These are phyloP conservation scores for Polyodon spathula DNA, from an alignment of 2,113 vertebrate genomes.

Conservation along the genomic window DNA sequence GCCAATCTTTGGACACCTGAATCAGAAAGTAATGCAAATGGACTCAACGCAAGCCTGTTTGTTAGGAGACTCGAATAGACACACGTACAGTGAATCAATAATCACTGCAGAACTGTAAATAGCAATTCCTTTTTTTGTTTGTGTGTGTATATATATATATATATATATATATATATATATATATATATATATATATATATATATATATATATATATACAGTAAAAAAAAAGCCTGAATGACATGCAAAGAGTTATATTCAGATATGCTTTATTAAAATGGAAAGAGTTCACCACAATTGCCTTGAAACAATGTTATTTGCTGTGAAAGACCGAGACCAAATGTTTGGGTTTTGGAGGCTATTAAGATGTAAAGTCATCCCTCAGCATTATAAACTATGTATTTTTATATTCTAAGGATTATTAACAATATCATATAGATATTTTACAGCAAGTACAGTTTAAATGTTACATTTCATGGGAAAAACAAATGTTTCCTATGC, in stretches of 20 bases:
- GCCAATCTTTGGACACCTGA: constrained; percentile 73
- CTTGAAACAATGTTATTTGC: neutral
- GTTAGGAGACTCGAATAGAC: constrained; percentile 67
- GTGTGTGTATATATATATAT: constrained; percentile 41
- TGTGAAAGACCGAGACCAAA: neutral
- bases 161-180: constrained; percentile 37
- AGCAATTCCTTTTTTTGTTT: constrained; percentile 22
- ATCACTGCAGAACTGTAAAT: constrained; percentile 85
- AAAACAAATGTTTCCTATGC: too few species aligned
- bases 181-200: constrained; percentile 48
- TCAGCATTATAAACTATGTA: too few species aligned
- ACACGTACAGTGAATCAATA: constrained; percentile 80
- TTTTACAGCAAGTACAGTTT: too few species aligned
- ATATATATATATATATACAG: constrained; percentile 16
- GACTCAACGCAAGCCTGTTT: constrained; percentile 82
- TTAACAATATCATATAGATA: too few species aligned
- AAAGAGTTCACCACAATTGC: constrained; percentile 2
- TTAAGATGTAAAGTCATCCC: too few species aligned
- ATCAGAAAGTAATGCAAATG: constrained; percentile 76
- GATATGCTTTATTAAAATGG: constrained; percentile 36
- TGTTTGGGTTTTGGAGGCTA: too few species aligned
- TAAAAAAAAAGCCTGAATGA: constrained; percentile 45
- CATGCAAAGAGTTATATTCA: constrained; percentile 71
- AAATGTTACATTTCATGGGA: too few species aligned
- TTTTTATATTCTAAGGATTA: too few species aligned